phyloP scores from a whole-genome alignment of 2,113 vertebrate genomes.

The Burhinus bistriatus region DNA sequence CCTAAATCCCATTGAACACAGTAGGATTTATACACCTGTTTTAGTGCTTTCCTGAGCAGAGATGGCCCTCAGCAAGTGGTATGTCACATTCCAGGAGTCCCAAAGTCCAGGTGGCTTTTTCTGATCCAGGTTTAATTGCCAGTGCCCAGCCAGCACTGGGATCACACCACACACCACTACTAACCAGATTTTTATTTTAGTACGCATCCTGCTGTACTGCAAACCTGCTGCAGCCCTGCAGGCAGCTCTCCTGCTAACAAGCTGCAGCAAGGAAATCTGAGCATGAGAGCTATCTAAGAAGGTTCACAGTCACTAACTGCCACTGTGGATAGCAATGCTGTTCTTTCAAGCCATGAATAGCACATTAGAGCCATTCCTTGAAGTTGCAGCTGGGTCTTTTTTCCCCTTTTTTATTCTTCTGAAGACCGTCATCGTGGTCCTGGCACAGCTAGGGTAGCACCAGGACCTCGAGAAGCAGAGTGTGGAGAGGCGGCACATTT shows the following conservation, averaged over 20 bases:
- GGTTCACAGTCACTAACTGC: background rate
- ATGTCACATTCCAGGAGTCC: background rate
- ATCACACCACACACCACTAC: background rate
- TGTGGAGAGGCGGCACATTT: background rate
- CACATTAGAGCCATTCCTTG: background rate
- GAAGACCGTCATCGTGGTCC: background rate
- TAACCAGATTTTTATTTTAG: background rate
- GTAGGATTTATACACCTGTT: slow-evolving; percentile 39
- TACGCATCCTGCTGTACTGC: background rate
- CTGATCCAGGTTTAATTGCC: background rate
- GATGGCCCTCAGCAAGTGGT: background rate
- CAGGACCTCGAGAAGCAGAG: background rate
- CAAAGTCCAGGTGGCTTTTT: slow-evolving; percentile 2
- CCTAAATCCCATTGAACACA: slow-evolving; percentile 15
- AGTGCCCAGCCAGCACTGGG: background rate
- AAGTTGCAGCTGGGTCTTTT: background rate
- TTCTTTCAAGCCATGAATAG: background rate
- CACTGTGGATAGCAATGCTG: background rate
- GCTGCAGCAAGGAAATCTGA: background rate
- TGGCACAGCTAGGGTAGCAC: background rate
- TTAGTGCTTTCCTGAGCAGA: background rate
- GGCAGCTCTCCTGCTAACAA: background rate
- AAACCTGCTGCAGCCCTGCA: background rate
- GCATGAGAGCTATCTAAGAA: background rate
- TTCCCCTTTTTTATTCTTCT: background rate